Conservation (phyloP, 2,797 vertebrate genomes). For the Bradypodion pumilum region DNA sequence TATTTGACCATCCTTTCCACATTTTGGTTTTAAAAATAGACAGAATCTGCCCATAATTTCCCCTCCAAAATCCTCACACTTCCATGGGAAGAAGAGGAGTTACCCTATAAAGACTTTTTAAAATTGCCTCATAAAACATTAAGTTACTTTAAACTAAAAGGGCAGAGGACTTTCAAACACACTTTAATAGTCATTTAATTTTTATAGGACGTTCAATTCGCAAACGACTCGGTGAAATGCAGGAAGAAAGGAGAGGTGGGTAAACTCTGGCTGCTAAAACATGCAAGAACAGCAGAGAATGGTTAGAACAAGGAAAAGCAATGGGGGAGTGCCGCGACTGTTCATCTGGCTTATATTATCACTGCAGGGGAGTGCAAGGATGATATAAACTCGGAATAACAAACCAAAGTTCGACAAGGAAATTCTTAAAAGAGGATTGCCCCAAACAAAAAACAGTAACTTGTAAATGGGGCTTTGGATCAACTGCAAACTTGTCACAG, state of each 20-base stretch:
- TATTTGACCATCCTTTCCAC: background rate
- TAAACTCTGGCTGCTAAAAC: background rate
- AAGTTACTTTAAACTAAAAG: constrained; percentile 25
- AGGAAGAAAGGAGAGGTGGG: constrained; percentile 8
- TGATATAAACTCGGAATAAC: no score
- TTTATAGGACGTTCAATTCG: constrained; percentile 28
- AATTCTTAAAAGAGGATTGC: no score
- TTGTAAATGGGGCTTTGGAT: no score
- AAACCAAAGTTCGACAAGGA: no score
- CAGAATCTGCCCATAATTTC: background rate
- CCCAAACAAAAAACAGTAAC: no score
- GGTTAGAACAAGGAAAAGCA: background rate
- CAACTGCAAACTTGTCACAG: no score
- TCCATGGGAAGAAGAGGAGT: background rate
- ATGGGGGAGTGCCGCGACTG: background rate
- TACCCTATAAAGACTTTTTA: constrained; percentile 17
- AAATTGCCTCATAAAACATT: constrained; percentile 30
- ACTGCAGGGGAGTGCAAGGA: no score
- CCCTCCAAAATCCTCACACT: constrained; percentile 1
- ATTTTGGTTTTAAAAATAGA: constrained; percentile 15
- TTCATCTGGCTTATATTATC: no score
- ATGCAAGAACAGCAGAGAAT: background rate
- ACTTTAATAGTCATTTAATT: constrained; percentile 37
- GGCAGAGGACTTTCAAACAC: constrained; percentile 35
- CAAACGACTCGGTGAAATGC: constrained; percentile 8